phyloP scores from a whole-genome alignment of 2,113 vertebrate species.

The Ursus arctos region DNA sequence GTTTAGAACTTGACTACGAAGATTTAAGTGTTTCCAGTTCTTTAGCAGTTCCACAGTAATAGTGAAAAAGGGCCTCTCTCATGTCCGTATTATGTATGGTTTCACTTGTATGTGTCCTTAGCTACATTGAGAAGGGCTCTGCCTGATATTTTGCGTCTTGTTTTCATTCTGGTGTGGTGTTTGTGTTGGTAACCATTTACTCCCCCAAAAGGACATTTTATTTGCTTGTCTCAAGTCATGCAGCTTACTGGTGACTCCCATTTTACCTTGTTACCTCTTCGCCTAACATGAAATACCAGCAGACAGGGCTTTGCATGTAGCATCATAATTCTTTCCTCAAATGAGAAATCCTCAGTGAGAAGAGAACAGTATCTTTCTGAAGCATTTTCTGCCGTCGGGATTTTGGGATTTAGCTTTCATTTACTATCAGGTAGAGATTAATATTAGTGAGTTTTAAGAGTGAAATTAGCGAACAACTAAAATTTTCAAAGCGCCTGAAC shows the following conservation, averaged over 20 bases:
- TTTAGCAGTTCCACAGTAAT: not conserved
- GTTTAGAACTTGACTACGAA: constrained; percentile 32
- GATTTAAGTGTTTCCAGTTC: not conserved
- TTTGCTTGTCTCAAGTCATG: not conserved
- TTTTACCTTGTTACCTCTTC: not conserved
- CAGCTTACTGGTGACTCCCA: not conserved
- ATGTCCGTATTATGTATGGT: not conserved
- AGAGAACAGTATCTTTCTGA: not conserved
- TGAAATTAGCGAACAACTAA: not conserved
- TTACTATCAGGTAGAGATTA: not conserved
- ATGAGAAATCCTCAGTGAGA: not conserved
- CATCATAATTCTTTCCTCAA: not conserved
- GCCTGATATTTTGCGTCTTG: not conserved
- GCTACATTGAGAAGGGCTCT: not conserved
- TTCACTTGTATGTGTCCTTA: not conserved
- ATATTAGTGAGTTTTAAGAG: not conserved
- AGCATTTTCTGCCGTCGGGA: not conserved
- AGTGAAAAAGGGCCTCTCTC: not conserved
- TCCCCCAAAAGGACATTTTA: not conserved
- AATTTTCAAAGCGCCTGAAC: not conserved
- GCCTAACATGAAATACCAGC: not conserved
- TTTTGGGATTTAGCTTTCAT: not conserved
- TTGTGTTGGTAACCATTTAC: constrained; percentile 12
- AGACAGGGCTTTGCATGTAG: not conserved
- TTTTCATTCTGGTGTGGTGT: not conserved